Evolutionary conservation across 2,113 vertebrate species (phyloP).

Genomic region (Dasypus novemcinctus): DNA sequence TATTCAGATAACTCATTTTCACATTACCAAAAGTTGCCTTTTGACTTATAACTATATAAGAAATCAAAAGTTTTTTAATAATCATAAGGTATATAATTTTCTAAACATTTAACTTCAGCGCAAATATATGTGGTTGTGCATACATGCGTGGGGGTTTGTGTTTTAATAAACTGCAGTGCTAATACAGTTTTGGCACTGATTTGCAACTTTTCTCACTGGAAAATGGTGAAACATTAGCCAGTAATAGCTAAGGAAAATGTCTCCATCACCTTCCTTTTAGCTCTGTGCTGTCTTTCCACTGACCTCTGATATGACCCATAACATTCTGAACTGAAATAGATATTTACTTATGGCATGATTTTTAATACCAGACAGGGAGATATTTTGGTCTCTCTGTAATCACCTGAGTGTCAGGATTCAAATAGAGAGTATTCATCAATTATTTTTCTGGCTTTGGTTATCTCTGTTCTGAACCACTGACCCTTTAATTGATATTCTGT

Average conservation of each 20-base stretch:
- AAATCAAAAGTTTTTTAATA: not conserved
- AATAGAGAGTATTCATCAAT: not conserved
- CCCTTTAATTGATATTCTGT: not conserved
- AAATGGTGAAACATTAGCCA: constrained; percentile 14
- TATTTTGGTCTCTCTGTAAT: not conserved
- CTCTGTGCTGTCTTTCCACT: not conserved
- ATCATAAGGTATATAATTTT: not conserved
- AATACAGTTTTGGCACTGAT: not conserved
- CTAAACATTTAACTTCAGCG: not conserved
- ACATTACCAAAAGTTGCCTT: not conserved
- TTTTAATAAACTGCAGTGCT: not conserved
- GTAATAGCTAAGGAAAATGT: not conserved
- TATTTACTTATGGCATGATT: not conserved
- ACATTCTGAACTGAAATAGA: not conserved
- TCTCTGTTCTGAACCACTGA: not conserved
- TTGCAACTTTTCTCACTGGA: constrained; percentile 3
- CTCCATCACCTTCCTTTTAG: not conserved
- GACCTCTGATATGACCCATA: not conserved
- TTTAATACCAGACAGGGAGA: not conserved
- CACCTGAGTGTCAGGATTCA: not conserved
- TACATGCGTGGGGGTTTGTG: not conserved
- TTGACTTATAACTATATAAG: not conserved
- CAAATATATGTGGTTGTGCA: not conserved
- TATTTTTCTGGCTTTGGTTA: not conserved
- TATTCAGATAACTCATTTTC: not conserved